Percentiles rank a stretch among this genome's conserved stretches.
Evolutionary conservation across 1,140 invertebrate species (phyloP).

Genomic region (Dufourea novaeangliae): DNA sequence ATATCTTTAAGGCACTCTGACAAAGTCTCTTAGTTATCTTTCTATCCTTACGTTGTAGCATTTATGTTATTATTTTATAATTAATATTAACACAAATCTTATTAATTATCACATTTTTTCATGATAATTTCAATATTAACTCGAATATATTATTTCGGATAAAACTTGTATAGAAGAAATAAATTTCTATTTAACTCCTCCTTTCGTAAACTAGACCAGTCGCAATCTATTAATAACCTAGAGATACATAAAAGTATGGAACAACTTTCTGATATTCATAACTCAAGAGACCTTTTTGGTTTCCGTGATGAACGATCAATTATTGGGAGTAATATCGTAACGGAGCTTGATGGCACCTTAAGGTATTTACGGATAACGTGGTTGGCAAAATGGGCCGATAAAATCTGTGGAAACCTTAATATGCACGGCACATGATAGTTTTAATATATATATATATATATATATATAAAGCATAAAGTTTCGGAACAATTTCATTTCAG

Average conservation of each 20-base stretch:
- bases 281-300: neutral
- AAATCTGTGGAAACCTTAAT: conserved; percentile 30
- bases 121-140: no score
- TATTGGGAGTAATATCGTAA: neutral
- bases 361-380: neutral
- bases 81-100: no score
- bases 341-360: neutral
- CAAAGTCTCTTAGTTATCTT: no score
- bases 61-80: no score
- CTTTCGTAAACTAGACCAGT: neutral
- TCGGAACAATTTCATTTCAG: neutral
- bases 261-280: neutral
- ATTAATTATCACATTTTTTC: no score
- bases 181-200: neutral
- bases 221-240: neutral
- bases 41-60: no score
- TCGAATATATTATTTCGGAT: neutral
- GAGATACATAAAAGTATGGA: neutral
- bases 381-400: conserved; percentile 15
- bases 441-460: neutral
- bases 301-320: neutral
- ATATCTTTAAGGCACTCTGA: no score
- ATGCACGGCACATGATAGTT: conserved; percentile 2
- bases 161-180: no score
- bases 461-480: neutral